Evolutionary conservation across 2,113 vertebrate genomes (phyloP).

Genomic region (Xiphophorus couchianus): DNA sequence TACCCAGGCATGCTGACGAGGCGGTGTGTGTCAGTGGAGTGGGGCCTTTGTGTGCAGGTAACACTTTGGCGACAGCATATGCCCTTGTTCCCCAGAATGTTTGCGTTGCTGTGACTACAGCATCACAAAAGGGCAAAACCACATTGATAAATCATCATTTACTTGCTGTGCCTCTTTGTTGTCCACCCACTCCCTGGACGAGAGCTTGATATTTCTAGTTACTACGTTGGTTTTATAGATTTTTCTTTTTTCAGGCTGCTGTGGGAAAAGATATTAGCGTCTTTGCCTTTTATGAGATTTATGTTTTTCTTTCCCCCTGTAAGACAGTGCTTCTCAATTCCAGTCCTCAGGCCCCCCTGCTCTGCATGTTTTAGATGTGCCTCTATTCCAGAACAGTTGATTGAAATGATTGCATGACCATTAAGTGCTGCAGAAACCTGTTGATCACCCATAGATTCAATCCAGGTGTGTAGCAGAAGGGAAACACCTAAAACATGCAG

Average conservation of each 20-base stretch:
- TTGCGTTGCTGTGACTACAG: conserved; percentile 5
- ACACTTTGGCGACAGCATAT: conserved; percentile 12
- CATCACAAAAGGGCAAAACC: conserved; percentile 11
- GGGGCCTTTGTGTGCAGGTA: conserved; percentile 7
- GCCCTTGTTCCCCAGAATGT: conserved; percentile 25
- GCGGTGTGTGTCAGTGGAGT: conserved; percentile 29
- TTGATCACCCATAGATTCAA: too few relatives aligned
- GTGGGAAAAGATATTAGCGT: conserved; percentile 28
- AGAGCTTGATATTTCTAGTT: conserved; percentile 8
- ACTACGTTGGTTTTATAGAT: conserved; percentile 30
- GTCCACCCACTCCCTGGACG: neutral
- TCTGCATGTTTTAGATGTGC: too few relatives aligned
- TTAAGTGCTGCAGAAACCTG: too few relatives aligned
- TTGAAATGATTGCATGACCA: too few relatives aligned
- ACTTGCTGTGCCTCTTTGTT: conserved; percentile 1
- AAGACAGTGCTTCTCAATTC: neutral
- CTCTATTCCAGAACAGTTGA: too few relatives aligned
- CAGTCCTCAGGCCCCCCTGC: too few relatives aligned
- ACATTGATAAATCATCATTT: neutral
- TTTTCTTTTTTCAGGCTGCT: neutral
- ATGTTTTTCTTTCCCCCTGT: neutral
- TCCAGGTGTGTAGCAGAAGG: too few relatives aligned
- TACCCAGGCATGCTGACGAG: conserved; percentile 22
- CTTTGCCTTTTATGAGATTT: neutral
- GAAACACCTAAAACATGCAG: too few relatives aligned